Evolutionary conservation across 2,113 vertebrate species (phyloP), one percentile per base, ranked within the genome.

Genomic region (Pyrgilauda ruficollis): DNA sequence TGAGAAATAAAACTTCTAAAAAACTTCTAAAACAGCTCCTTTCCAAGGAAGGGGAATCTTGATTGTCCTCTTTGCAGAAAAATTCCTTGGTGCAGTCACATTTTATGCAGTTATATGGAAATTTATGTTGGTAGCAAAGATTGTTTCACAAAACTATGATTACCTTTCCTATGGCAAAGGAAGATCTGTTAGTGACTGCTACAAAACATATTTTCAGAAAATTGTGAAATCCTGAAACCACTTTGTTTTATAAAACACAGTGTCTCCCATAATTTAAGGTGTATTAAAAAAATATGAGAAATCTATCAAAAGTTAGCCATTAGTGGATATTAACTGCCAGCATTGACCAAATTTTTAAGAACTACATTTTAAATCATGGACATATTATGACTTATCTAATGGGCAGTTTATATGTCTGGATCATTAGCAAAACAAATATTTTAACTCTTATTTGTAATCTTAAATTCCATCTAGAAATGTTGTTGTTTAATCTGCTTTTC

Each of bases 301-400:
- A 84, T 30, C 37, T 79, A 14, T 56, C 85, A 90, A 64, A 81
- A 74, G 49, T 95, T 90, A 77, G 53, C 69, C 46, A 47, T 84
- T 96, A 87, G n/a, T 62, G n/a, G 39, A n/a, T 77, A 72, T 89
- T 93, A 91, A 84, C 64, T 93, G 50, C 46, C 46, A 89, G 24
- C 69, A 80, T 61, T 84, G 74, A 47, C 44, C 56, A 72, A 2
- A 55, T 78, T 96, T 96, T 96, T 93, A 70, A 85, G 35, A 88
- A 56, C 58, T 91, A n/a, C 33, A 10, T 88, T 83, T 95, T 80
- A 93, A 94, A 88, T 93, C 86, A 84, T 58, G 69, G 83, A 23
- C 18, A 1, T 66, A 39, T 75, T 43, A 5, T 90, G 77, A 92
- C 61, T 94, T 94, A 9, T 10, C 69, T 73, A 75, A 73, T 30